Evolutionary conservation across 2,113 vertebrate species (phyloP), one percentile per base, ranked within the genome.

Genomic region (Eubucco bourcierii): DNA sequence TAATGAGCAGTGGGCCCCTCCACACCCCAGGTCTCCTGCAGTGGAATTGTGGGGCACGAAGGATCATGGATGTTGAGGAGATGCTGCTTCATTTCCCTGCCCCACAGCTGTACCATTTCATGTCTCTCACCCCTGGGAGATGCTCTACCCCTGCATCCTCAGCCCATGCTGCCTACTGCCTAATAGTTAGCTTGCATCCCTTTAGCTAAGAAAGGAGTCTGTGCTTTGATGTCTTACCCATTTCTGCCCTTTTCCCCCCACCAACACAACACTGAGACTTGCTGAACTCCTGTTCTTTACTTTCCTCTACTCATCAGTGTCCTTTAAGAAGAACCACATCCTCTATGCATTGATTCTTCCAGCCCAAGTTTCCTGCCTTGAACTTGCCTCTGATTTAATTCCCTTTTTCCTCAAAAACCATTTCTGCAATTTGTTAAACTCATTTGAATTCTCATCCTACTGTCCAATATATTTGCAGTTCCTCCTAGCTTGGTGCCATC

Each of bases 391-490:
- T 53, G 29, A 82, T 66, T 70, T 66, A 75, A 92, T 73, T 76
- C 41, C 12, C 3, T 13, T 24, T 4, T 1, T 11, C 12, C 1
- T 21, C 46, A 27, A 4, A 70, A 82, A 47, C 7, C 14, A 47
- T 73, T 83, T 64, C 31, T 80, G 72, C 53, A 71, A 65, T 86
- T 64, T 88, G 41, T 37, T 71, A 37, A 83, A 33, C 76, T 88
- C 68, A 88, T 93, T 84, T 88, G 88, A 93, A 84, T 90, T 95
- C 85, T 58, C 73, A 29, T 41, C 75, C 58, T 80, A 68, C 24
- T 88, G 75, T 4, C 72, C 88, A 86, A 27, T 5, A 41, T 52
- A 90, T 91, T 86, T 88, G 68, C 85, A 91, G 79, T 80, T 47
- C 21, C 76, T 86, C 31, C 80, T 27, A 93, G 76, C 88, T 52